Evolutionary conservation across 2,888 invertebrate genomes (phyloP), one percentile per base, ranked within the genome.

Genomic region (Bellardia pandia): DNA sequence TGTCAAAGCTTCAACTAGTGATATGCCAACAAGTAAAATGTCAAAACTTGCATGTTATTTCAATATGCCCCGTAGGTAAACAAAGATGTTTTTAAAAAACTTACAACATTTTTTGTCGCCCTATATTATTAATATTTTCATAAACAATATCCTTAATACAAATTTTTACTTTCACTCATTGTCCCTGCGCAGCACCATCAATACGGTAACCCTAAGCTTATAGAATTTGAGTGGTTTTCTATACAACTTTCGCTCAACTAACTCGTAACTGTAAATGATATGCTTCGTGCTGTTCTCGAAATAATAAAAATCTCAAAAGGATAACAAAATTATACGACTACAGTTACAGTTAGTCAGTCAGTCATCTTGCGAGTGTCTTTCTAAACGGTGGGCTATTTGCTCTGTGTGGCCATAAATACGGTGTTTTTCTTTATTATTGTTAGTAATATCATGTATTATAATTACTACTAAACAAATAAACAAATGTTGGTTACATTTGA

Each of bases 341-440:
- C 23, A 23, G 72, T 51, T 62, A 60, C 60, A 69, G 48, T 53
- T 68, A 60, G 23, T 33, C 11, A 76, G n/a, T 16, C 83, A 77
- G 71, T 77, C 56, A 77, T 84, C 45, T 84, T 53, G n/a, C 77
- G 77, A 45, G 9, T 84, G 71, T 58, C 77, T 7, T 56, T 77
- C 14, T 3, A 8, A 77, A 40, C 77, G 77, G 71, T 71, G 14
- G 53, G 5, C 11, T 58, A 40, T 75, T 75, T 51, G 16, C 30
- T 58, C 30, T 37, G 3, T 53, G 60, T 9, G 45, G 3, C 9
- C 6, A 51, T 16, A 81, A 48, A 66, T 16, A 56, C 64, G 56
- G 64, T 33, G n/a, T 40, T 45, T 48, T 68, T 42, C 33, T 37
- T 37, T 11, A 23, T 48, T 1, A 45, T 3, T 33, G 7, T 51